phyloP scores from a whole-genome alignment of 1,140 invertebrate species.

The Drosophila serrata region DNA sequence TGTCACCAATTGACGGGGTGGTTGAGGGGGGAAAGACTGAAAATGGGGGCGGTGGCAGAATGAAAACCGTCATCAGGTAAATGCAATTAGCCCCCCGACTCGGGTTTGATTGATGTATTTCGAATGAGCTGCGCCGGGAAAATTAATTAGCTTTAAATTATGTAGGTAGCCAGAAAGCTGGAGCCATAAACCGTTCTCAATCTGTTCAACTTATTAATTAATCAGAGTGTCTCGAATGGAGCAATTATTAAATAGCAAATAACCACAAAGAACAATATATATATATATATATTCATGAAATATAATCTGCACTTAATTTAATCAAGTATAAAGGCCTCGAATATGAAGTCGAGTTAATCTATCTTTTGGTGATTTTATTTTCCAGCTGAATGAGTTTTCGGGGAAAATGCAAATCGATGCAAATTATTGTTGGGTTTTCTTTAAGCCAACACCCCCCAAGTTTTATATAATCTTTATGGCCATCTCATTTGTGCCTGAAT shows the following conservation, averaged over 20 bases:
- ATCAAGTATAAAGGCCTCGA: not conserved
- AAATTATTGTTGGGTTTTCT: not conserved
- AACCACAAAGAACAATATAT: not conserved
- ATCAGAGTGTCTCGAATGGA: conserved; percentile 23
- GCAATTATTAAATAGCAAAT: conserved; percentile 29
- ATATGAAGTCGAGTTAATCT: conserved; percentile 3
- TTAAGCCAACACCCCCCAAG: not conserved
- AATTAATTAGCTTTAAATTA: conserved; percentile 66
- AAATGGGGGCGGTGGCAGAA: conserved; percentile 24
- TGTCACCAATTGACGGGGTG: conserved; percentile 50
- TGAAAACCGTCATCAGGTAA: conserved; percentile 65
- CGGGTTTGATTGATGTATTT: conserved; percentile 59
- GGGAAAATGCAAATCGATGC: conserved; percentile 5
- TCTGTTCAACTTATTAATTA: conserved; percentile 43
- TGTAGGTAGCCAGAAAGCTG: conserved; percentile 33
- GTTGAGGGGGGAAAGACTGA: not conserved
- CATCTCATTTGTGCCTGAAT: conserved; percentile 24
- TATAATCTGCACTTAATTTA: not conserved
- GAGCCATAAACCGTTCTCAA: conserved; percentile 10
- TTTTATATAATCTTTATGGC: conserved; percentile 26
- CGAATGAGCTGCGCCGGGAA: conserved; percentile 61
- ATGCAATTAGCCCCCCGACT: conserved; percentile 54
- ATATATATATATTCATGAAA: not conserved
- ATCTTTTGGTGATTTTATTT: conserved; percentile 22
- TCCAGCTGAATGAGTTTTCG: not conserved